A percentile compares a stretch with the other conserved stretches of the same genome.
phyloP scores from a whole-genome alignment of 2,113 vertebrate species.

The Platichthys flesus region DNA sequence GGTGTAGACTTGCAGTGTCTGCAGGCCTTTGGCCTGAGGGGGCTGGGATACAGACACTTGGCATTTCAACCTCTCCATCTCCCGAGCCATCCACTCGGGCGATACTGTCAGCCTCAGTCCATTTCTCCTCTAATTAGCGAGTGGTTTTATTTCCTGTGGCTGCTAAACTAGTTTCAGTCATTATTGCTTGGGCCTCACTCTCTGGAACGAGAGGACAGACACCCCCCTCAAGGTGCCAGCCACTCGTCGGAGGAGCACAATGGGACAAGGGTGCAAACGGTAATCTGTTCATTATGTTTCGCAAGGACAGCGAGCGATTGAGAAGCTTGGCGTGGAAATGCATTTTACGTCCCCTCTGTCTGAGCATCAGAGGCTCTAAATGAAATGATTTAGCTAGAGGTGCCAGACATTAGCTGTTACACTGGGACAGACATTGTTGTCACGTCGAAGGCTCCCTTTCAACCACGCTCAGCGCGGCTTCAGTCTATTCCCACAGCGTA shows the following conservation, averaged over 20 bases:
- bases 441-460: conserved; percentile 65
- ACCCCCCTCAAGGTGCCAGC: conserved; percentile 43
- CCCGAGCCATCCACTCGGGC: conserved; percentile 35
- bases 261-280: conserved; percentile 59
- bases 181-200: not conserved
- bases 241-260: conserved; percentile 51
- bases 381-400: conserved; percentile 73
- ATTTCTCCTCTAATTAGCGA: conserved; percentile 63
- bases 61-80: conserved; percentile 74
- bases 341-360: conserved; percentile 62
- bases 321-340: conserved; percentile 65
- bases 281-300: conserved; percentile 70
- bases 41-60: conserved; percentile 61
- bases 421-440: conserved; percentile 63
- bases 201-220: conserved; percentile 17
- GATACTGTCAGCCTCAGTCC: conserved; percentile 49
- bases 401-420: conserved; percentile 65
- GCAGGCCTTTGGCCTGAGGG: conserved; percentile 68
- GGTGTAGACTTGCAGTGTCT: conserved; percentile 71
- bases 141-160: conserved; percentile 68
- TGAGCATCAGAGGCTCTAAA: conserved; percentile 74
- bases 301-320: conserved; percentile 48
- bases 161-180: conserved; percentile 37
- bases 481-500: conserved; percentile 55
- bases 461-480: conserved; percentile 48